Evolutionary conservation across 2,113 vertebrate genomes (phyloP).

Genomic region (Alethe castanea): DNA sequence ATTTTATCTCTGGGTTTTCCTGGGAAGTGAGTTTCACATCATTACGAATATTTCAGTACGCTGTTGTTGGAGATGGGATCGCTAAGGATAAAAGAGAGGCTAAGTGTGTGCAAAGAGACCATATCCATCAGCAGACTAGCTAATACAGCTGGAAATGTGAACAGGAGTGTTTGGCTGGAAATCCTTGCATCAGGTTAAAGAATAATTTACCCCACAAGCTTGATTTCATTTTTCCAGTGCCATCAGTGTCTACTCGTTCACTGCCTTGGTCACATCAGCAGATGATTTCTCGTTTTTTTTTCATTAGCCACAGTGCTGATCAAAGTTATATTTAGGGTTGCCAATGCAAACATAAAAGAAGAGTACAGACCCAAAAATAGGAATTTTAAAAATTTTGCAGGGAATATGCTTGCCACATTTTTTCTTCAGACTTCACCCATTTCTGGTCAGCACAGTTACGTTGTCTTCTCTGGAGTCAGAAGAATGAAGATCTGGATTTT

Average conservation of each 20-base stretch:
- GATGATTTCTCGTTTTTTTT: neutral
- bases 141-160: neutral
- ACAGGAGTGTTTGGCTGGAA: neutral
- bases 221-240: neutral
- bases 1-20: neutral
- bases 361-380: neutral
- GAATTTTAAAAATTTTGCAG: neutral
- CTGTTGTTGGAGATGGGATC: neutral
- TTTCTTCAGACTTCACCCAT: neutral
- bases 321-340: neutral
- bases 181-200: neutral
- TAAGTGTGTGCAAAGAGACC: neutral
- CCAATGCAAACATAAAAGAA: neutral
- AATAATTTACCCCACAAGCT: neutral
- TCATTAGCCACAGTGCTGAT: neutral
- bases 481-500: neutral
- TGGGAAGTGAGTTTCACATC: neutral
- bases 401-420: neutral
- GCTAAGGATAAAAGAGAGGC: neutral
- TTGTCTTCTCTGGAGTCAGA: neutral
- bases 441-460: neutral
- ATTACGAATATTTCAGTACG: neutral
- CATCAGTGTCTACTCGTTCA: neutral
- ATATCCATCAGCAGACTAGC: neutral
- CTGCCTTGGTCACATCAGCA: neutral